Evolutionary conservation across 2,888 invertebrate species (phyloP).

Genomic region (Lithosia quadra): DNA sequence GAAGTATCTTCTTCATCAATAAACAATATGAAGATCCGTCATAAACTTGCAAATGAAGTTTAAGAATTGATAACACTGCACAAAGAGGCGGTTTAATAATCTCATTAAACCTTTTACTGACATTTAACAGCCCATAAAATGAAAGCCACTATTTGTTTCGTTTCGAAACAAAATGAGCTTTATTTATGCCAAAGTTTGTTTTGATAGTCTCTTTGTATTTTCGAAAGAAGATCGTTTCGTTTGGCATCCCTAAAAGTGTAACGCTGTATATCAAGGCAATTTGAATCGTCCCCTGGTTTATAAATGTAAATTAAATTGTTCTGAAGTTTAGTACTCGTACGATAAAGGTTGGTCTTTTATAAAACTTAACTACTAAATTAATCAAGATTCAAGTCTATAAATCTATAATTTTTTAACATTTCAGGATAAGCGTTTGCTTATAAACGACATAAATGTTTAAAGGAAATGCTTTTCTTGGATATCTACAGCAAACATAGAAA

Average conservation of each 20-base stretch:
- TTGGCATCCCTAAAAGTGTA: constrained; percentile 32
- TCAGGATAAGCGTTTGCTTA: no score
- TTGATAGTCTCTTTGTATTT: constrained; percentile 62
- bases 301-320: constrained; percentile 10
- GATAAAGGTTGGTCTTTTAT: not conserved
- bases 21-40: constrained; percentile 39
- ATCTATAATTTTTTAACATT: not conserved
- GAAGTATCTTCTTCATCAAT: constrained; percentile 29
- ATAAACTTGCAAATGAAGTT: constrained; percentile 50
- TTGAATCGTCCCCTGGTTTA: constrained; percentile 6
- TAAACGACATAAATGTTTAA: no score
- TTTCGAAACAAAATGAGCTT: constrained; percentile 50
- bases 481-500: not conserved
- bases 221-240: constrained; percentile 26
- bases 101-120: constrained; percentile 78
- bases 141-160: constrained; percentile 70
- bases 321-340: not conserved
- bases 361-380: no score
- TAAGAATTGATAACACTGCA: constrained; percentile 56
- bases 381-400: no score
- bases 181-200: constrained; percentile 64
- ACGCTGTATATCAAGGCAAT: constrained; percentile 29
- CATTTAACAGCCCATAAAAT: constrained; percentile 78
- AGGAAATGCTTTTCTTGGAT: not conserved
- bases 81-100: constrained; percentile 65